phyloP scores from a whole-genome alignment of 2,113 vertebrate species.

The Mastomys natalensis region DNA sequence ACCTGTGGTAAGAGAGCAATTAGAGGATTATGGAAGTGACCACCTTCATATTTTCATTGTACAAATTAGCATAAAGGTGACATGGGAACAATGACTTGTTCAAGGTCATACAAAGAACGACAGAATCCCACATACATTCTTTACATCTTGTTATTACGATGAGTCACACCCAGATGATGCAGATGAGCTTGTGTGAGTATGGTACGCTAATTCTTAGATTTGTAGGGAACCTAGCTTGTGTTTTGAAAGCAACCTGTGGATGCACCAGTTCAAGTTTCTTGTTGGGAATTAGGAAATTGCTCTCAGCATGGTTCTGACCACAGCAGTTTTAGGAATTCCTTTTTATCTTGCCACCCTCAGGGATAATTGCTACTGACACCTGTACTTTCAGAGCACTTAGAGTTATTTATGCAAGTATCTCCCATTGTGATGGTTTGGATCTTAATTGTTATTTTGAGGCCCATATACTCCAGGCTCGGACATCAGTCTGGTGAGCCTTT shows the following conservation, averaged over 20 bases:
- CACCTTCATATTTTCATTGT: neutral
- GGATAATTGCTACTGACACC: neutral
- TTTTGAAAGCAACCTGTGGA: constrained; percentile 28
- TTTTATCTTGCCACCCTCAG: neutral
- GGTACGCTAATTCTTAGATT: neutral
- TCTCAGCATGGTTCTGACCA: neutral
- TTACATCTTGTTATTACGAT: neutral
- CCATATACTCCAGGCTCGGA: neutral
- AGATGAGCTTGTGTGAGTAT: neutral
- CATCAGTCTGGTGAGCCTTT: neutral
- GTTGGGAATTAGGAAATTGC: neutral
- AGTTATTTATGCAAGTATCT: neutral
- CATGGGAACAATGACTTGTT: neutral
- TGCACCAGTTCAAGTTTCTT: neutral
- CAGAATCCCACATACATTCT: neutral
- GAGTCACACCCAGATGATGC: neutral
- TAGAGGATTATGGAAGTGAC: neutral
- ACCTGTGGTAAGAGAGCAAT: neutral
- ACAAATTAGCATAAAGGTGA: neutral
- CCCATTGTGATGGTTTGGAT: neutral
- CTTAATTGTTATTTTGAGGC: neutral
- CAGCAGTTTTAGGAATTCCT: neutral
- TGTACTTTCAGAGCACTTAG: neutral
- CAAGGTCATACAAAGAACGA: neutral
- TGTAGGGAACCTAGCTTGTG: neutral